phyloP scores from a whole-genome alignment of 2,888 invertebrate genomes.

The Caenorhabditis sp. region DNA sequence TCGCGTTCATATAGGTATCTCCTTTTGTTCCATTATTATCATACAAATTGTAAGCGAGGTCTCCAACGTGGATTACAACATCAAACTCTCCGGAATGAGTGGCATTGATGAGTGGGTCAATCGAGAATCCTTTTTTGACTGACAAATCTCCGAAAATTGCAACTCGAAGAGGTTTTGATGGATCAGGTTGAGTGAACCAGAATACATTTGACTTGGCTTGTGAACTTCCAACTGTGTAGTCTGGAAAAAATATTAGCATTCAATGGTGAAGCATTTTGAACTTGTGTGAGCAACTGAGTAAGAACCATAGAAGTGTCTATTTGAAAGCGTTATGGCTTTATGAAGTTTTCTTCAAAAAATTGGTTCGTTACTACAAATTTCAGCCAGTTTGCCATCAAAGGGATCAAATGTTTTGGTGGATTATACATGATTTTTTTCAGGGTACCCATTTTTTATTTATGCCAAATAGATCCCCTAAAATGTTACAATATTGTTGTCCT shows the following conservation, averaged over 20 bases:
- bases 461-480: too few relatives aligned
- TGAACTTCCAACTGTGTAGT: conserved; percentile 62
- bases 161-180: conserved; percentile 44
- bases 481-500: conserved; percentile 39
- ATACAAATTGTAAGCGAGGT: conserved; percentile 93
- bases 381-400: too few relatives aligned
- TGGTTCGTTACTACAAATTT: too few relatives aligned
- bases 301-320: too few relatives aligned
- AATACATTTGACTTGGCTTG: conserved; percentile 51
- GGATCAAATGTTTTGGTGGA: too few relatives aligned
- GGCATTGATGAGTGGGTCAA: conserved; percentile 84
- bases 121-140: conserved; percentile 83
- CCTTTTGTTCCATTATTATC: conserved; percentile 79
- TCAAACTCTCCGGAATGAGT: conserved; percentile 77
- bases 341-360: too few relatives aligned
- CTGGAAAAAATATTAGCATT: conserved; percentile 39
- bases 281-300: too few relatives aligned
- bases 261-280: too few relatives aligned
- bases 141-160: conserved; percentile 95
- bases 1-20: conserved; percentile 71
- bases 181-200: conserved; percentile 54
- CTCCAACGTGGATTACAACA: conserved; percentile 73
- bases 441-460: too few relatives aligned
- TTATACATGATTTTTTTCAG: too few relatives aligned
- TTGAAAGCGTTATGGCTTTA: too few relatives aligned